Base-by-base conservation (phyloP, 2,113 vertebrate species). In the Platycercus adscitus region DNA sequence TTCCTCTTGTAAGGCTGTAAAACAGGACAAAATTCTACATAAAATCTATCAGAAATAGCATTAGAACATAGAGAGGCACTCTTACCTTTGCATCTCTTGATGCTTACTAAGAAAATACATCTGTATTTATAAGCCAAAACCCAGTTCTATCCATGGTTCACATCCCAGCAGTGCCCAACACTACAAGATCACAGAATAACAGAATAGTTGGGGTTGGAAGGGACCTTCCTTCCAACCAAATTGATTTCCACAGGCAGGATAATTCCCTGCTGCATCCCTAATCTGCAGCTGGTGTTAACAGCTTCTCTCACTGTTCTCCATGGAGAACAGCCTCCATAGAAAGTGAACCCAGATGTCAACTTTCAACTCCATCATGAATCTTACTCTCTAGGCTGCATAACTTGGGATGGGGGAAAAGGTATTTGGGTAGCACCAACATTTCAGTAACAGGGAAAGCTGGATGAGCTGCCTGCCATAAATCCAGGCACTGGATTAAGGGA, bases 271-370 rank as follows among this genome's bases (percentile, higher is more conserved):
- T 88, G 75, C 82, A 80, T 50, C 88, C 75, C 73, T 53, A 11
- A 81, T 14, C 52, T 24, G 29, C 88, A 93, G 88, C 78, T 75
- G 70, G n/a, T 37, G 85, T 79, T 47, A 87, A 76, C 93, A 91
- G 93, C 65, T 81, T 41, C 65, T 85, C 81, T 21, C 65, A 29
- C 72, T 89, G 77, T 2, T 91, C 90, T 77, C 88, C 55, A 44
- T 0, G 1, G 85, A 91, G 82, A 93, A 41, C 81, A 90, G 80
- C 79, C 88, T 80, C 66, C 13, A 43, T 0, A 0, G 56, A 76
- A 90, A 90, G 41, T 31, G 58, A 92, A 41, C 68, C 76, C 91
- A 96, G 91, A 77, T 77, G 86, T 29, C 35, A 92, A 61, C n/a
- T 85, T 60, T 3, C 80, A 83, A 21, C 76, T 44, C 75, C 49